Evolutionary conservation across 2,888 invertebrate genomes (phyloP), one percentile per base, ranked within the genome.

Genomic region (Eupithecia vulgata): DNA sequence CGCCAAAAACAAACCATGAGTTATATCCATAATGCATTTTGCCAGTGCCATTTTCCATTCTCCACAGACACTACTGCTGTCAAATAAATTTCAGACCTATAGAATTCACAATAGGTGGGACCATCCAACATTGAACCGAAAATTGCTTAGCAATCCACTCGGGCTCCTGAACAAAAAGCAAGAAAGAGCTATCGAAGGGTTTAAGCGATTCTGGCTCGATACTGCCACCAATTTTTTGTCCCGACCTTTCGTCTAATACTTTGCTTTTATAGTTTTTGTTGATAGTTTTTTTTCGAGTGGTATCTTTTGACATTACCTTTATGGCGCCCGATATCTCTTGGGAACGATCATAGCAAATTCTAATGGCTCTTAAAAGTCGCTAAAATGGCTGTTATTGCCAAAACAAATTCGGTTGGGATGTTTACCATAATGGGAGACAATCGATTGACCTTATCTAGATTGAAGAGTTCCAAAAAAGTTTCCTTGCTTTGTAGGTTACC

Each of bases 1-100:
- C 90, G 92, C 93, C 91, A 92, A 93, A 94, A 94, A 94, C 94
- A 94, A 94, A 94, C 93, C 92, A 86, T 94, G 94, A 94, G 90
- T 93, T 95, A 94, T 93, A 89, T 87, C 90, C 87, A 88, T 92
- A 92, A 92, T 91, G 90, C 94, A 91, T 93, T 90, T 89, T 89
- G 82, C 91, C 88, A 92, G 91, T 91, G 91, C 94, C 93, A 94
- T 94, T 94, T 94, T 92, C 94, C 91, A 94, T 94, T 95, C 94
- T 94, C 94, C 88, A 90, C 93, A 94, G 94, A 93, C 90, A 92
- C 91, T 91, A 88, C 84, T 80, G 88, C 92, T 92, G 94, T 95
- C 94, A 88, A 93, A 95, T 95, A 95, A 95, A 95, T 95, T 93
- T 94, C 90, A 91, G 90, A 87, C 88, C 90, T 90, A 91, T 88